Base-by-base conservation (phyloP, 2,888 invertebrate species). In the Eulithis testata region DNA sequence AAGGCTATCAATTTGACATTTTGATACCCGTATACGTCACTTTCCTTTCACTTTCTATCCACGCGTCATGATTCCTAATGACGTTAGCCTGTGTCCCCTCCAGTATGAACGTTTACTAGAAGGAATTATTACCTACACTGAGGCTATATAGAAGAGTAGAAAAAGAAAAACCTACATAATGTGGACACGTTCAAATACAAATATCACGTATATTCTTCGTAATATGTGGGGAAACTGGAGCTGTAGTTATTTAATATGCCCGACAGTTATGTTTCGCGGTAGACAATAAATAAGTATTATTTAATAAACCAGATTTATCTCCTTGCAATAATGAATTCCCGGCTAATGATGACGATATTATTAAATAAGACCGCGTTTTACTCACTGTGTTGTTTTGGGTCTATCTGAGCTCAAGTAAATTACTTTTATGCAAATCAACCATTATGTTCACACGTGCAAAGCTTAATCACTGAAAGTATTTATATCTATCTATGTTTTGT, bases 361-460 rank as follows among this genome's bases (percentile, higher is more conserved):
- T 72, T 69, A 68, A 40, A 63, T 70, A 69, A 68, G 61, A 65
- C 63, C 66, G 52, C 66, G 65, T 70, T 75, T 73, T 73, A 66
- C 76, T 74, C 59, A 67, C 66, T 67, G 69, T 58, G 67, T 64
- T 65, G 52, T 52, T 12, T 52, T 69, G 67, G 60, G 65, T 68
- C 69, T 71, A 73, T 69, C 77, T 74, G 74, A 76, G 75, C 76
- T 72, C 66, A 70, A 81, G 83, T 80, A 86, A 87, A 88, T 87
- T 85, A 87, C 85, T 85, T 86, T 84, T 86, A 86, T 87, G 85
- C 82, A 83, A 87, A 87, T 87, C 71, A 77, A 77, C 76, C 77
- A 76, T 84, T 82, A 78, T 75, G 76, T 73, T 76, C 72, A 73
- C 79, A 82, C 78, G 79, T 78, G 77, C 75, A 74, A 74, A 73